phyloP scores from a whole-genome alignment of 1,140 invertebrate species.

The Drosophila neocordata region DNA sequence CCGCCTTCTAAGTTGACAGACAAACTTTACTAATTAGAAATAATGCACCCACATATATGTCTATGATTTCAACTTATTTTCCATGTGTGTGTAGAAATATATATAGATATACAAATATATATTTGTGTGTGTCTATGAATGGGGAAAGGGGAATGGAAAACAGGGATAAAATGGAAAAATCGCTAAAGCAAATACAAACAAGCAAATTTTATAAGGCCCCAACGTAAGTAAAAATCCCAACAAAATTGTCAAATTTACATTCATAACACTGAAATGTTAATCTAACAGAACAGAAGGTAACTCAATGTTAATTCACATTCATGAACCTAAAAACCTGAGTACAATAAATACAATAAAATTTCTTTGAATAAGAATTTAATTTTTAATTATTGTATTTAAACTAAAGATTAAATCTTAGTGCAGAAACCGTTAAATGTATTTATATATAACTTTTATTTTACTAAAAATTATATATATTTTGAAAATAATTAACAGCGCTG shows the following conservation, averaged over 20 bases:
- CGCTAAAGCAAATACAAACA: slow-evolving; percentile 1
- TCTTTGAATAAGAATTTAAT: too few relatives aligned
- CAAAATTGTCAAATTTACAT: background rate
- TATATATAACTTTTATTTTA: too few relatives aligned
- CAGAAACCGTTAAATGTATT: too few relatives aligned
- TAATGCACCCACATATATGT: slow-evolving; percentile 62
- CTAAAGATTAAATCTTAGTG: too few relatives aligned
- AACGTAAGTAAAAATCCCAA: background rate
- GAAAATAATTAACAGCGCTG: too few relatives aligned
- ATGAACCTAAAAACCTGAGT: too few relatives aligned
- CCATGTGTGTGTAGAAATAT: background rate
- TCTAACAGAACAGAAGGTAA: background rate
- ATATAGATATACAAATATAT: background rate
- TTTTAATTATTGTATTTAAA: too few relatives aligned
- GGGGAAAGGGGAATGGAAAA: too few relatives aligned
- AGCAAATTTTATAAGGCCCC: slow-evolving; percentile 6
- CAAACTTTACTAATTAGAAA: slow-evolving; percentile 80
- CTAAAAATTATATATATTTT: too few relatives aligned
- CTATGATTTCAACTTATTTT: slow-evolving; percentile 10
- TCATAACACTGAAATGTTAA: background rate
- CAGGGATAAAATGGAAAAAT: background rate
- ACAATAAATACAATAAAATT: too few relatives aligned
- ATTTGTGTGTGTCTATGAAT: background rate
- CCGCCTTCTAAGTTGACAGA: slow-evolving; percentile 49
- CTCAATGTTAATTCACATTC: too few relatives aligned